These are phyloP conservation scores for Hecatera dysodea DNA, from an alignment of 2,888 invertebrate genomes.

Conservation along the genomic window DNA sequence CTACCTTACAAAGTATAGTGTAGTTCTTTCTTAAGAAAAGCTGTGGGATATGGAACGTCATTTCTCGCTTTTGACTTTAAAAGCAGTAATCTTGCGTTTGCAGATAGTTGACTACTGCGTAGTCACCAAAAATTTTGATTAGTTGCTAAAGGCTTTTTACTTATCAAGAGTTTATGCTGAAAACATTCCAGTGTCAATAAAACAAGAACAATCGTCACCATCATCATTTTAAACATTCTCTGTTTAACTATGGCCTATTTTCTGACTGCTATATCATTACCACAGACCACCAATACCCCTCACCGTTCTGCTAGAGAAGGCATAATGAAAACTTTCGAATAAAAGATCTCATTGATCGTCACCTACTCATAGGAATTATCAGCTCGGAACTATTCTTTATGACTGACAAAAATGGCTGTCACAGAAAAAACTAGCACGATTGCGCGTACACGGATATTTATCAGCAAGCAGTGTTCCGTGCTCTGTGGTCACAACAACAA, in stretches of 20 bases:
- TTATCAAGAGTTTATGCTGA: not conserved
- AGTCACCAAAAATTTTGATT: not conserved
- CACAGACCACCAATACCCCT: not conserved
- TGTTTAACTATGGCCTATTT: not conserved
- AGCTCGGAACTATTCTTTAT: too few species aligned
- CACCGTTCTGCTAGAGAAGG: not conserved
- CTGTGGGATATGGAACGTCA: not conserved
- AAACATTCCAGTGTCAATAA: not conserved
- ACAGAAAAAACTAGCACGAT: too few species aligned
- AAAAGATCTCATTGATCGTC: too few species aligned
- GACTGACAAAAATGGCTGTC: too few species aligned
- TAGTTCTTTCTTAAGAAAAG: not conserved
- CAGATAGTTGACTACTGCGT: not conserved
- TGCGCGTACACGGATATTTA: not conserved
- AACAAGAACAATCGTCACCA: too few species aligned
- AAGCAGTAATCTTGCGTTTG: not conserved
- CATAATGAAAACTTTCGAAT: not conserved
- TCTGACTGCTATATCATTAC: not conserved
- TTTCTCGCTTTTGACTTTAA: not conserved
- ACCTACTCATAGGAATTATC: too few species aligned
- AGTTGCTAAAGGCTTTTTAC: not conserved
- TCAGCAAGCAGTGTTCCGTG: not conserved
- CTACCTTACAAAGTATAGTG: constrained; percentile 5
- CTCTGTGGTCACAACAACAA: not conserved
- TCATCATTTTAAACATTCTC: not conserved